Percentiles rank a stretch among this genome's conserved stretches.
phyloP scores from a whole-genome alignment of 2,797 vertebrate species.

The Tenualosa ilisha region DNA sequence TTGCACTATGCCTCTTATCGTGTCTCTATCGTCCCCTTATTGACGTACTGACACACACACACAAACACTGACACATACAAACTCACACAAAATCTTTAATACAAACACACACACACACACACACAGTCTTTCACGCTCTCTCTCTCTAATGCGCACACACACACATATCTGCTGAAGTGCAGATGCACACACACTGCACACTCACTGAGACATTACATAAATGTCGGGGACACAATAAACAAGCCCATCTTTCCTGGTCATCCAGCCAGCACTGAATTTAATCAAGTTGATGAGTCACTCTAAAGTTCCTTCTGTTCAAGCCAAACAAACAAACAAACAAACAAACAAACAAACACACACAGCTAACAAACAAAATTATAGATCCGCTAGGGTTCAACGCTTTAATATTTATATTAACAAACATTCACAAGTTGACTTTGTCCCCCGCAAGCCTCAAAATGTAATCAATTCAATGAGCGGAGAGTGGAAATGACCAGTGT shows the following conservation, averaged over 20 bases:
- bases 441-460: slow-evolving; percentile 23
- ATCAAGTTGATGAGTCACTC: neutral
- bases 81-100: too few relatives aligned
- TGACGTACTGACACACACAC: neutral
- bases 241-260: neutral
- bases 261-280: neutral
- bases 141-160: neutral
- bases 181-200: neutral
- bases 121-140: neutral
- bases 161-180: neutral
- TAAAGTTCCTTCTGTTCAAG: neutral
- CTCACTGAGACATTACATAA: neutral
- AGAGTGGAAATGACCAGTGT: slow-evolving; percentile 29
- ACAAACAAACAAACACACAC: slow-evolving; percentile 33
- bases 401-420: slow-evolving; percentile 74
- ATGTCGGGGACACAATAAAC: neutral
- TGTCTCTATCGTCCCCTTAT: neutral
- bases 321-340: slow-evolving; percentile 7
- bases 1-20: neutral
- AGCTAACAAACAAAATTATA: slow-evolving; percentile 59
- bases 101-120: neutral
- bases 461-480: slow-evolving; percentile 34
- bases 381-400: slow-evolving; percentile 53
- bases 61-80: neutral
- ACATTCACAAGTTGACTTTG: slow-evolving; percentile 65